Evolutionary conservation across 2,797 vertebrate species (phyloP), one percentile per base, ranked within the genome.

Genomic region (Periparus ater): DNA sequence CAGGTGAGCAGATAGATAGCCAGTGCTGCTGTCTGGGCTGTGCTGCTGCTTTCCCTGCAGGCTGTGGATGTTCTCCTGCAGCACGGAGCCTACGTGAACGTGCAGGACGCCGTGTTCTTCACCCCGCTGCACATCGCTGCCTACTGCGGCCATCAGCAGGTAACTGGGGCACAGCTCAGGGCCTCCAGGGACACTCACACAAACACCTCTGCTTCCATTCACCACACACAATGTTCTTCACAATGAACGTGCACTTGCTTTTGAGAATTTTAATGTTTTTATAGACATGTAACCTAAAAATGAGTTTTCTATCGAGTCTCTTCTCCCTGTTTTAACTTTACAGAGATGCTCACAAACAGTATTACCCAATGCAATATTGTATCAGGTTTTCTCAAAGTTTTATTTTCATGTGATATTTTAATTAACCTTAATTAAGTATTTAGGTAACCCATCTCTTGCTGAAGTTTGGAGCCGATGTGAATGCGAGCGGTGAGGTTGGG

Each of bases 71-170:
- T 99, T 18, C 98, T 99, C 23, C 96, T 99, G 70, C 99, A 99
- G 93, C 99, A 99, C 4, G 99, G 99, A 7, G 99, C 99, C 6
- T 98, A 94, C 14, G 98, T 99, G 71, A 99, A 99, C 2, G 97
- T 99, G 48, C 99, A 99, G 96, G 99, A 99, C 19, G 99, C 99
- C 0, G 98, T 99, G 51, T 99, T 99, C 88, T 99, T 99, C 93
- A 99, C 99, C 5, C 99, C 99, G 0, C 88, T 99, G 90, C 99
- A 99, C 48, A 99, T 99, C 25, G 98, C 99, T 48, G 97, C 98
- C 0, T 99, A 98, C 83, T 98, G 98, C 7, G 98, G 98, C 25
- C 98, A 99, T 0, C 98, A 99, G 80, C 98, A 99, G 98, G 99
- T 99, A 95, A 91, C 44, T 11, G 2, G 2, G n/a, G 34, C 50